phyloP scores from a whole-genome alignment of 2,888 invertebrate species.

The Sminthurinus aureus region DNA sequence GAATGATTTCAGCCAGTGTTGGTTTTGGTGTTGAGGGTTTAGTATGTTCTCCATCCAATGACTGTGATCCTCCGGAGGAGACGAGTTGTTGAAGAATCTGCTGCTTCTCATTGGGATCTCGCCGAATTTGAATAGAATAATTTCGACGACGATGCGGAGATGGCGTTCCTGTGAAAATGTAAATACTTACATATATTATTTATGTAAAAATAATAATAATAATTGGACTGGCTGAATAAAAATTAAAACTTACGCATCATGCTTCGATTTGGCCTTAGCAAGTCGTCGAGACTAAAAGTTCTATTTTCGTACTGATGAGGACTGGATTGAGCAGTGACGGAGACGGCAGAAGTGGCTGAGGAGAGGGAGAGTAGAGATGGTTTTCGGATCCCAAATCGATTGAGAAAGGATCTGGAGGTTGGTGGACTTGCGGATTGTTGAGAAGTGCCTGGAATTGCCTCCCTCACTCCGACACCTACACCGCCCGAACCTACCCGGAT shows the following conservation, averaged over 20 bases:
- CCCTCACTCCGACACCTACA: constrained; percentile 48
- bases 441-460: constrained; percentile 56
- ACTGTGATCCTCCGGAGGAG: constrained; percentile 56
- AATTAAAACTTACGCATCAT: constrained; percentile 56
- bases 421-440: constrained; percentile 63
- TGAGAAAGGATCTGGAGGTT: constrained; percentile 76
- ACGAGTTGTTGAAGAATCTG: constrained; percentile 81
- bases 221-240: neutral
- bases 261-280: constrained; percentile 72
- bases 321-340: constrained; percentile 67
- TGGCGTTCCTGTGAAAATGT: constrained; percentile 70
- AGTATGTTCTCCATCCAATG: constrained; percentile 66
- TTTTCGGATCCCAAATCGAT: constrained; percentile 87
- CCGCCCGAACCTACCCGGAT: constrained; percentile 55
- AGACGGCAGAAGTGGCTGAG: constrained; percentile 60
- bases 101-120: constrained; percentile 72
- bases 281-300: constrained; percentile 88
- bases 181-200: neutral
- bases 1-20: constrained; percentile 77
- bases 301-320: constrained; percentile 65
- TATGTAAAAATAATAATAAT: neutral
- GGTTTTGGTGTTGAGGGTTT: constrained; percentile 70
- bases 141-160: constrained; percentile 81
- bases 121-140: constrained; percentile 71
- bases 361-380: constrained; percentile 84